phyloP scores from a whole-genome alignment of 1,140 invertebrate species.

The Rhizoglyphus robini region DNA sequence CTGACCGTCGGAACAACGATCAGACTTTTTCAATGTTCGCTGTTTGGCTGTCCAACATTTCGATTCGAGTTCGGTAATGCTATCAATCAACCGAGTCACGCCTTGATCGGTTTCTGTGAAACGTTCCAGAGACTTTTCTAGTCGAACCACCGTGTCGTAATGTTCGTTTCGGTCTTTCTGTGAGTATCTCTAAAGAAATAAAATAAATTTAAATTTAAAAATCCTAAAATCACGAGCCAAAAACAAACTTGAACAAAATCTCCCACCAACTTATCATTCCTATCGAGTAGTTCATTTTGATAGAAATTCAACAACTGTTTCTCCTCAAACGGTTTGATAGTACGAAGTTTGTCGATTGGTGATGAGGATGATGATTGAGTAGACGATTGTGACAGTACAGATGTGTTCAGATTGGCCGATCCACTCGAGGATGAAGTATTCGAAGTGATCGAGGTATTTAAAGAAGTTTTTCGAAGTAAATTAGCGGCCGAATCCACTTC shows the following conservation, averaged over 20 bases:
- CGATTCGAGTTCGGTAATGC: neutral
- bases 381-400: neutral
- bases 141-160: conserved; percentile 10
- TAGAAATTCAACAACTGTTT: conserved; percentile 20
- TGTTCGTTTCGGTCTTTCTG: neutral
- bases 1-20: conserved; percentile 17
- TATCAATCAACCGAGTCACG: neutral
- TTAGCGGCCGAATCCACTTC: no score
- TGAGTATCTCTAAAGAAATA: neutral
- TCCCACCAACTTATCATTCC: conserved; percentile 10
- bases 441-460: no score
- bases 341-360: conserved; percentile 21
- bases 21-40: neutral
- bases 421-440: neutral
- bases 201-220: neutral
- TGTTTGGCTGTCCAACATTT: conserved; percentile 13
- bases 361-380: neutral
- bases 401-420: neutral
- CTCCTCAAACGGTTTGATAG: conserved; percentile 22
- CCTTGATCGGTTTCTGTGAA: neutral
- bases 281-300: conserved; percentile 5
- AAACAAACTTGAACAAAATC: conserved; percentile 15
- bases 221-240: neutral
- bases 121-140: conserved; percentile 18
- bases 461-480: no score